Percentiles rank a stretch among this genome's conserved stretches.
Conservation (phyloP, 37 sponge, comb jelly and placozoan species). For the Halisarca cf. caerulea region DNA sequence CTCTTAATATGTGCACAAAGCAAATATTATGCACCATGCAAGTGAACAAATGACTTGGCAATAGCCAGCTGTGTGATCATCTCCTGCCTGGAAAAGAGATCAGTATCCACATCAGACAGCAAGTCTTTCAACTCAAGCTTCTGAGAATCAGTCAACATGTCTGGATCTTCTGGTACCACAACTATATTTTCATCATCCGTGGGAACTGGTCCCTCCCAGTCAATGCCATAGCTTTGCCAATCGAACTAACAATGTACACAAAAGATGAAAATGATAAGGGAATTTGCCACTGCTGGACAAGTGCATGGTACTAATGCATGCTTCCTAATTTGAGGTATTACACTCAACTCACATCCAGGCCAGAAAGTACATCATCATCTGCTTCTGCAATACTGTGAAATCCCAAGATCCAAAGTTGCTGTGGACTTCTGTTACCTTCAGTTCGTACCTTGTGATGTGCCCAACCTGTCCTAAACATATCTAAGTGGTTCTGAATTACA, state of each 20-base stretch:
- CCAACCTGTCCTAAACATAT: slow-evolving; percentile 37
- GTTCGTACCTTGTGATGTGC: slow-evolving; percentile 36
- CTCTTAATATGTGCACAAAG: no score
- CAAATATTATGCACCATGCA: no score
- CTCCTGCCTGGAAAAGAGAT: not conserved
- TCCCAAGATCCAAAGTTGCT: slow-evolving; percentile 46
- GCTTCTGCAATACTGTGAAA: not conserved
- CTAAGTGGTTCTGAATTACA: slow-evolving; percentile 28
- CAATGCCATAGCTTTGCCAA: slow-evolving; percentile 36
- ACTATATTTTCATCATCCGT: slow-evolving; percentile 11
- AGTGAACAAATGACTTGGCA: not conserved
- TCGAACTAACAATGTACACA: not conserved
- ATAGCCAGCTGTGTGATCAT: not conserved
- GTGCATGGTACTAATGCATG: not conserved
- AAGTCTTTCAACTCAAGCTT: slow-evolving; percentile 4
- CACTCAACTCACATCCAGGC: slow-evolving; percentile 1
- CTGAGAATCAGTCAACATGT: not conserved
- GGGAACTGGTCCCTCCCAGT: slow-evolving; percentile 41
- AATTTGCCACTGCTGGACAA: not conserved
- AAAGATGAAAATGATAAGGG: not conserved
- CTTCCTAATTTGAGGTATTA: no score
- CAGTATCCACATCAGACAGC: not conserved
- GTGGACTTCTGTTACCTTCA: slow-evolving; percentile 33
- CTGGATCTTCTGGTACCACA: slow-evolving; percentile 22
- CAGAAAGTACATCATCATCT: slow-evolving; percentile 24